phyloP scores from a whole-genome alignment of 2,888 invertebrate genomes.

The Lasioglossum villosulum region DNA sequence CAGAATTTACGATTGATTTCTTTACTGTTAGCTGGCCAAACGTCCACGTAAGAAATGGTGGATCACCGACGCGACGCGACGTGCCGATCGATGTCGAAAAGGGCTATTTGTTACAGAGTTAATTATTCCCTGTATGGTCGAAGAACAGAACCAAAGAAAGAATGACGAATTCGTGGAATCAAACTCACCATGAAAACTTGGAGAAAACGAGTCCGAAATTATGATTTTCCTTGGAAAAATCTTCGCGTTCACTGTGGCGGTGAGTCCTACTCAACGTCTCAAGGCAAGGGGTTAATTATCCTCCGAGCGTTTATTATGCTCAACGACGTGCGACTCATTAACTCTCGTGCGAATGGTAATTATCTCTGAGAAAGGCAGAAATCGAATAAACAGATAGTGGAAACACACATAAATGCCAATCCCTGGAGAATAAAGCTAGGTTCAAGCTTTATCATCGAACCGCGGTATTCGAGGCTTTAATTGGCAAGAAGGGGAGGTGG shows the following conservation, averaged over 20 bases:
- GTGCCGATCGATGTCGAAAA: too few relatives aligned
- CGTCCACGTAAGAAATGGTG: constrained; percentile 22
- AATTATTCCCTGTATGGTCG: too few relatives aligned
- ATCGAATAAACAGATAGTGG: neutral
- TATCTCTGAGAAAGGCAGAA: neutral
- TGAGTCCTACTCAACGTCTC: neutral
- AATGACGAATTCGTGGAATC: too few relatives aligned
- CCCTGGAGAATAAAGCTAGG: neutral
- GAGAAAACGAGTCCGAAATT: too few relatives aligned
- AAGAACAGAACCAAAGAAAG: too few relatives aligned
- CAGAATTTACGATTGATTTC: constrained; percentile 57
- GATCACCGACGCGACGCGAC: constrained; percentile 19
- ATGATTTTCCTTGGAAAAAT: too few relatives aligned
- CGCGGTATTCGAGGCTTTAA: constrained; percentile 32
- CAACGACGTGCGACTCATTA: neutral
- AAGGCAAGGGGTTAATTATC: neutral
- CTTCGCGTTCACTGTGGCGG: neutral
- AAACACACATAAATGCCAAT: neutral
- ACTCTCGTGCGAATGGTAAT: neutral
- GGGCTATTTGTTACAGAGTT: too few relatives aligned
- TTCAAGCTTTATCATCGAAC: constrained; percentile 38
- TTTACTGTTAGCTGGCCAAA: constrained; percentile 36
- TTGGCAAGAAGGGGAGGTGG: constrained; percentile 39
- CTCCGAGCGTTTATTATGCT: neutral
- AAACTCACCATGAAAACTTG: neutral